Conservation (phyloP, 2,797 vertebrate species). For the Lepilemur ruficaudatus region DNA sequence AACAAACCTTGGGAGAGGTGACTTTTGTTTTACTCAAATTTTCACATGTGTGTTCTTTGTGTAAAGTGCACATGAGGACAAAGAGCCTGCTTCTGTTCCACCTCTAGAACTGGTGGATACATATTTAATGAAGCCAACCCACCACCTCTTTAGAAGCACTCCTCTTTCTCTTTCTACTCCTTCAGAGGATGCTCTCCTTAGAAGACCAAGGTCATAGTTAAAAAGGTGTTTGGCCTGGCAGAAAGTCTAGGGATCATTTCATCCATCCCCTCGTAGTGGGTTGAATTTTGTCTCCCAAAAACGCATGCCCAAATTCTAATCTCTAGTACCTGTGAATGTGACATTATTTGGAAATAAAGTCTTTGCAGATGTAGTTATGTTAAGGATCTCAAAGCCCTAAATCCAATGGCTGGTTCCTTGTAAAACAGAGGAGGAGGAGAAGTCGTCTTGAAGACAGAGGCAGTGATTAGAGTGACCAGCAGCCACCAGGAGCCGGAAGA, state of each 20-base stretch:
- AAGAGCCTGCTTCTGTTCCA: background rate
- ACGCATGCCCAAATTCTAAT: background rate
- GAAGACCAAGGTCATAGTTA: background rate
- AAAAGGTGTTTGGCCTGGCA: background rate
- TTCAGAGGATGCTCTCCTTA: background rate
- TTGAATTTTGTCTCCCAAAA: background rate
- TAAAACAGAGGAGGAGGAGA: background rate
- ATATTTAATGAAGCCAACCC: background rate
- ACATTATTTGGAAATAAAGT: background rate
- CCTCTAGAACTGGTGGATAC: background rate
- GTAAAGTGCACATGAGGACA: background rate
- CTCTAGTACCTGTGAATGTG: background rate
- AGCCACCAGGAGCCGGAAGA: background rate
- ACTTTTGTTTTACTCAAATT: background rate
- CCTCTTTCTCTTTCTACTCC: background rate
- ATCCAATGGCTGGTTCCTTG: background rate
- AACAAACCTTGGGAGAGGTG: background rate
- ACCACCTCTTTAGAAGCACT: background rate
- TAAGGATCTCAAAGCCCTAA: background rate
- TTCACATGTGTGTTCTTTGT: background rate
- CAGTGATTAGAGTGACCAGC: background rate
- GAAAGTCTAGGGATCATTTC: background rate
- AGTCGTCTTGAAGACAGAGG: background rate
- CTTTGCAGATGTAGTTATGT: background rate
- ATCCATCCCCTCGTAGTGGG: background rate